Conservation (phyloP, 2,113 vertebrate genomes). For the Chiloscyllium plagiosum region DNA sequence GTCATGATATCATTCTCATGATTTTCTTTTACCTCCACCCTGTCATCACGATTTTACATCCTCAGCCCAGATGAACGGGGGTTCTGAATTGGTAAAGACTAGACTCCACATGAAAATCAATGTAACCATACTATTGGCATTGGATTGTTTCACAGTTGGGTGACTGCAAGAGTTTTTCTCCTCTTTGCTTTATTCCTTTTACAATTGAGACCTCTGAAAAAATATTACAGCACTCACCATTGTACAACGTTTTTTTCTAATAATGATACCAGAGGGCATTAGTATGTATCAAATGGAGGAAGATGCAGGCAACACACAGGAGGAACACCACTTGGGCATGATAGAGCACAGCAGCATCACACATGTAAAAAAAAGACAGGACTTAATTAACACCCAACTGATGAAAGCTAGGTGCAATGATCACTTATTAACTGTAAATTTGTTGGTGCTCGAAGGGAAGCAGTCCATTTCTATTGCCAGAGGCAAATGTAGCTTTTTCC, state of each 20-base stretch:
- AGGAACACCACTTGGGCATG: neutral
- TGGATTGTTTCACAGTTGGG: neutral
- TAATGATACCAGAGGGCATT: neutral
- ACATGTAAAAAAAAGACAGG: no score
- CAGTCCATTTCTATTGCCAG: no score
- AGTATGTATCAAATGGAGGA: neutral
- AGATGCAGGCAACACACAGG: neutral
- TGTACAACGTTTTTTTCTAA: neutral
- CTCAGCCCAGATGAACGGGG: no score
- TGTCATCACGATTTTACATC: neutral
- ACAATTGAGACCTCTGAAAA: neutral
- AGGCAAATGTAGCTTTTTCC: no score
- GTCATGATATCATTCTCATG: neutral
- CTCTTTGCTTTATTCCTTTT: neutral
- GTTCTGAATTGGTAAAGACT: neutral
- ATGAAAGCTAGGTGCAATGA: no score
- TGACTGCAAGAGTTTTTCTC: neutral
- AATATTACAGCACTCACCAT: neutral
- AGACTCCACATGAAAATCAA: neutral
- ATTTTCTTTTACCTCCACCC: neutral
- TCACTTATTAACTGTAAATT: no score
- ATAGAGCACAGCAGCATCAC: no score
- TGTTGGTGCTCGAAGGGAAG: no score
- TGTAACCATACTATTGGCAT: neutral
- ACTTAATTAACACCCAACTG: no score